A percentile compares a stretch with the other conserved stretches of the same genome.
Evolutionary conservation across 1,140 invertebrate species (phyloP).

Genomic region (Aphaenogaster rudis): DNA sequence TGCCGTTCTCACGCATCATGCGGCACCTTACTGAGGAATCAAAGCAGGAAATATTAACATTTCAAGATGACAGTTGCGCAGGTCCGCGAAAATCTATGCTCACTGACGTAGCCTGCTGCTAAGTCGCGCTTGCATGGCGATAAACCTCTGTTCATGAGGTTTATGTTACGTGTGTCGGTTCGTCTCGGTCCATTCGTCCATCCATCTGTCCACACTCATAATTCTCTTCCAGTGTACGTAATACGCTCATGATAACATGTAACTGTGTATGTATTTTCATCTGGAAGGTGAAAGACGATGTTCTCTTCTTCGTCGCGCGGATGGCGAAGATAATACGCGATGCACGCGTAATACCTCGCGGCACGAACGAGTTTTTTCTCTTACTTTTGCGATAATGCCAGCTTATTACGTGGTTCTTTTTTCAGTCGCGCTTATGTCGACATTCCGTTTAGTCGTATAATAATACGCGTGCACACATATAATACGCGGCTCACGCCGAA

Average conservation of each 20-base stretch:
- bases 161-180: conserved; percentile 55
- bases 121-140: conserved; percentile 59
- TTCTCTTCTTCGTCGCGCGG: conserved; percentile 19
- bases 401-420: conserved; percentile 1
- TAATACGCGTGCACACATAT: neutral
- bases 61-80: conserved; percentile 77
- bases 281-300: conserved; percentile 8
- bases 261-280: conserved; percentile 29
- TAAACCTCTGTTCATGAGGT: conserved; percentile 63
- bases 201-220: conserved; percentile 63
- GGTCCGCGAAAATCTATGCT: conserved; percentile 79
- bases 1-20: neutral
- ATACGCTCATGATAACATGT: conserved; percentile 60
- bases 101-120: conserved; percentile 60
- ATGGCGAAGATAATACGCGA: neutral
- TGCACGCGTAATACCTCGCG: conserved; percentile 32
- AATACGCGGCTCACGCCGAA: neutral
- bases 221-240: conserved; percentile 71
- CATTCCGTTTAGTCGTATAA: neutral
- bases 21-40: neutral
- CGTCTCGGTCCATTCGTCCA: conserved; percentile 27
- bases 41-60: conserved; percentile 55
- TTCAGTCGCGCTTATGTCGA: neutral
- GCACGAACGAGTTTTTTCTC: neutral
- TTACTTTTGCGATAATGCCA: neutral